Evolutionary conservation across 2,888 invertebrate genomes (phyloP).

Genomic region (Coenonympha arcania): DNA sequence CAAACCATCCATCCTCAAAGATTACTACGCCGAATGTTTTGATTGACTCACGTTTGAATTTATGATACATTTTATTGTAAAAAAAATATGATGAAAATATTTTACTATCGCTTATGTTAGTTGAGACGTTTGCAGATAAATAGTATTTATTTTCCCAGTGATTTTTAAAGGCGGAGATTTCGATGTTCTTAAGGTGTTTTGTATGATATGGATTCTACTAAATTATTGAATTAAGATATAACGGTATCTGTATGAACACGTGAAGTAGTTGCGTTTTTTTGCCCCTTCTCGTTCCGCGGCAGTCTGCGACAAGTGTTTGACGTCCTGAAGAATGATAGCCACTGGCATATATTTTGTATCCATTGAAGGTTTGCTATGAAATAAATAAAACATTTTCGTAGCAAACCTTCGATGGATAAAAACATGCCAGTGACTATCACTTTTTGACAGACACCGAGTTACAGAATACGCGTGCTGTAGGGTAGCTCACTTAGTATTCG

Average conservation of each 20-base stretch:
- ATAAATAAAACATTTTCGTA: no score
- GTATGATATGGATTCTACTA: constrained; percentile 58
- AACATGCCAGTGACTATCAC: no score
- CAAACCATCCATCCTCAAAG: constrained; percentile 72
- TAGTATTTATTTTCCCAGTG: constrained; percentile 68
- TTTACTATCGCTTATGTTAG: constrained; percentile 72
- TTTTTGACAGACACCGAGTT: no score
- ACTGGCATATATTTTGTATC: no score
- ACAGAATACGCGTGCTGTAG: constrained; percentile 32
- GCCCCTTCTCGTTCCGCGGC: constrained; percentile 46
- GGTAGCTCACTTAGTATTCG: constrained; percentile 24
- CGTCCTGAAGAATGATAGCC: no score
- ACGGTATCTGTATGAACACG: constrained; percentile 35
- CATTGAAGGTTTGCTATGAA: no score
- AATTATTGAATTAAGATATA: constrained; percentile 51
- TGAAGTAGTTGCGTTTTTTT: constrained; percentile 48
- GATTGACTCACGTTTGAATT: constrained; percentile 72
- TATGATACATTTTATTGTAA: constrained; percentile 74
- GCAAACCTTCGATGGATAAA: no score
- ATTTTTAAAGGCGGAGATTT: constrained; percentile 55
- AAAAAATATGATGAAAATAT: constrained; percentile 63
- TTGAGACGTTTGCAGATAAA: constrained; percentile 68
- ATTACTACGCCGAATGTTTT: constrained; percentile 69
- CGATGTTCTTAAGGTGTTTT: constrained; percentile 55
- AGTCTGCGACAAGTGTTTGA: constrained; percentile 38